Conservation (phyloP, 2,113 vertebrate genomes). For the Cyanoderma ruficeps region DNA sequence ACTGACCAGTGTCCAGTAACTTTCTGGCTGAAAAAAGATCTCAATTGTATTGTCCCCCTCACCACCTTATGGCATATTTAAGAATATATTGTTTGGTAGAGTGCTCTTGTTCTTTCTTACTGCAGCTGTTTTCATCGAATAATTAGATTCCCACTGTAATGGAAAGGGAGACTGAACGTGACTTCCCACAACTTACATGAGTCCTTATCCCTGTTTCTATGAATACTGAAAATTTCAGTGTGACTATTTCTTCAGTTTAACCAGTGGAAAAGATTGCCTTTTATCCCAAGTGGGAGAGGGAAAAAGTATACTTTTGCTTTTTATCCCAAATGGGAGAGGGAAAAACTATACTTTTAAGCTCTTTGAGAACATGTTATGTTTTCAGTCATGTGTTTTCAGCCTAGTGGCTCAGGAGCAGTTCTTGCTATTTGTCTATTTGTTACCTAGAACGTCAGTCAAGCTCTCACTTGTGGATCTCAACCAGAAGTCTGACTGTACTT, state of each 20-base stretch:
- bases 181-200: not conserved
- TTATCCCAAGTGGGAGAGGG: not conserved
- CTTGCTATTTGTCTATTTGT: not conserved
- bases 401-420: not conserved
- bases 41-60: not conserved
- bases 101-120: not conserved
- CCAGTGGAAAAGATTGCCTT: not conserved
- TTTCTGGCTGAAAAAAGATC: not conserved
- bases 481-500: not conserved
- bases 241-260: not conserved
- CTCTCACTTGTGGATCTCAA: not conserved
- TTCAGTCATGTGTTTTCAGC: not conserved
- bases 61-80: not conserved
- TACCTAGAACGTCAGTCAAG: not conserved
- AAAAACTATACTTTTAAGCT: not conserved
- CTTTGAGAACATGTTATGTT: not conserved
- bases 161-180: not conserved
- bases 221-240: conserved; percentile 19
- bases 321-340: not conserved
- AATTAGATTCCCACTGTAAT: not conserved
- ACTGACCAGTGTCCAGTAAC: not conserved
- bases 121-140: not conserved
- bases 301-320: not conserved
- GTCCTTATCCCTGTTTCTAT: not conserved
- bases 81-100: not conserved